Evolutionary conservation across 2,113 vertebrate genomes (phyloP).

Genomic region (Hipposideros armiger): DNA sequence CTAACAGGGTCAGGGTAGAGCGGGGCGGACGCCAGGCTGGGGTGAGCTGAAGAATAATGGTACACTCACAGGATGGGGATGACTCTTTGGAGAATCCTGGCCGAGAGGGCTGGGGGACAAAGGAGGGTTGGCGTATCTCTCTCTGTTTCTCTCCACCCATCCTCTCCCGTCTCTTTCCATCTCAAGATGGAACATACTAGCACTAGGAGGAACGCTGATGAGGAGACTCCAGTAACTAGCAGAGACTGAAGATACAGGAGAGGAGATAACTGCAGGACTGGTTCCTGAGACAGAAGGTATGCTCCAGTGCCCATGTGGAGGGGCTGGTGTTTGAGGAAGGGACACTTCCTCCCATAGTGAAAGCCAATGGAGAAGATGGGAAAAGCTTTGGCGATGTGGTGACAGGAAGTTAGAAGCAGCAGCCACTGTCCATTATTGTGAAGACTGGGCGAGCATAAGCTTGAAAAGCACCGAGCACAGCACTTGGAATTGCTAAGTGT

Average conservation of each 20-base stretch:
- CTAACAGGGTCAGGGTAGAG: background rate
- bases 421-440: background rate
- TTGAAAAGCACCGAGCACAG: background rate
- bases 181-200: too few relatives aligned
- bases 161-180: too few relatives aligned
- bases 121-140: background rate
- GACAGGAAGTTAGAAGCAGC: background rate
- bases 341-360: too few relatives aligned
- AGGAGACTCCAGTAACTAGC: background rate
- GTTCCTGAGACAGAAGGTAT: background rate
- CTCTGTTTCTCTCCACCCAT: too few relatives aligned
- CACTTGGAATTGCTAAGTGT: background rate
- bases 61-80: background rate
- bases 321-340: background rate
- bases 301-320: background rate
- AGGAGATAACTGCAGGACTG: too few relatives aligned
- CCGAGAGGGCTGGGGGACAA: background rate
- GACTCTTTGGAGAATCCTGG: background rate
- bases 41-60: too few relatives aligned
- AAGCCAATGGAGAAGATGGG: background rate
- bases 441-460: fast-evolving
- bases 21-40: fast-evolving
- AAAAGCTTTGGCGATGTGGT: background rate
- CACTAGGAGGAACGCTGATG: background rate
- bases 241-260: background rate